Base-by-base conservation (phyloP, 2,797 vertebrate genomes). In the Rhinophrynus dorsalis region DNA sequence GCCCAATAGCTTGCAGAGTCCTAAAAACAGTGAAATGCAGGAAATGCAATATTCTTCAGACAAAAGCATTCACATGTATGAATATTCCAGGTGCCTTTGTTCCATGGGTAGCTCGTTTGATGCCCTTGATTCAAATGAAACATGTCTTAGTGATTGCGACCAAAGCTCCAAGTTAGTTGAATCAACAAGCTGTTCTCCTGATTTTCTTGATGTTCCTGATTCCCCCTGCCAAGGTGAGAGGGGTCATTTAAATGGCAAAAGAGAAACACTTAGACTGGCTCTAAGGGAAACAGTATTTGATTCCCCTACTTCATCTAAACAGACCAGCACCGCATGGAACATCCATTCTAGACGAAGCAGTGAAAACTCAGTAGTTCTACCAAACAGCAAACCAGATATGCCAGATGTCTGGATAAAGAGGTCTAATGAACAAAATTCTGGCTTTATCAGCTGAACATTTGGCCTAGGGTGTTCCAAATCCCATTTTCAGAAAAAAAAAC, bases 391-490 rank as follows among this genome's bases (percentile, higher is more conserved):
- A 66, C 94, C 97, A 30, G 95, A 95, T 76, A 82, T 98, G 81
- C 97, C 97, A 0, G 95, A 99, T 0, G 92, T 99, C 10, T 99
- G 97, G 97, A 95, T 99, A 77, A 98, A 95, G 81, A 90, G 97
- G 80, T 85, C 88, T 2, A 89, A 79, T 1, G 84, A 85, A 64
- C 86, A 88, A 64, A 87, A 84, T 32, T 85, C 86, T 0, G 82
- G 84, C 18, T 87, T 88, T 59, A 86, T 85, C 74, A 87, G 83
- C 2, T 88, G 77, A 90, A 77, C 38, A 57, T 47, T 13, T 6
- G 12, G 12, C 12, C 35, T 3, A 38, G 12, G 38, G 3, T n/a
- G n/a, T n/a, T n/a, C n/a, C n/a, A n/a, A n/a, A n/a, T n/a, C n/a
- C n/a, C n/a, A n/a, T n/a, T n/a, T n/a, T n/a, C n/a, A n/a, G n/a